Conservation (phyloP, 1,140 invertebrate genomes). For the Musca domestica region DNA sequence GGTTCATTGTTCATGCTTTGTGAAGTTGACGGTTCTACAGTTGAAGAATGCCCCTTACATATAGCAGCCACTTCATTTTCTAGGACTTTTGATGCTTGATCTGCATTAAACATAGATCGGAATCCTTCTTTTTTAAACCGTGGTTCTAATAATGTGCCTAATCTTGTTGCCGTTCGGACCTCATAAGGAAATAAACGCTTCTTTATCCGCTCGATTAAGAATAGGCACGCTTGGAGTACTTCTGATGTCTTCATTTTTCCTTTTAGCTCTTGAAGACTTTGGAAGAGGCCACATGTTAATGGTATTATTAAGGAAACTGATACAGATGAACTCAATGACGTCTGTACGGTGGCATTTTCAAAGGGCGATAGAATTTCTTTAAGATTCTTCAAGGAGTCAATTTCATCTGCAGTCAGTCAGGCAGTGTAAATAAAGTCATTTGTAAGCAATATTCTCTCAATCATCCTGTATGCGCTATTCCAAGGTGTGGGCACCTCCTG, state of each 20-base stretch:
- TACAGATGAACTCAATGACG: not conserved
- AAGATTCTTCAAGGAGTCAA: not conserved
- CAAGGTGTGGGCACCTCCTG: not conserved
- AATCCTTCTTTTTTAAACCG: too few species aligned
- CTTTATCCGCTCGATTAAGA: conserved; percentile 2
- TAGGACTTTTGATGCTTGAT: too few species aligned
- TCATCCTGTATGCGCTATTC: not conserved
- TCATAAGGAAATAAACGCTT: conserved; percentile 1
- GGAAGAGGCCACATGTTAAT: not conserved
- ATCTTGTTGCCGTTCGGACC: not conserved
- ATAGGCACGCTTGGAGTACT: not conserved
- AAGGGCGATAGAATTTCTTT: not conserved
- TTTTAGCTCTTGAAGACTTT: not conserved
- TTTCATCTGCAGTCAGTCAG: not conserved
- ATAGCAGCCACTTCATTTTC: too few species aligned
- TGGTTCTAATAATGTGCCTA: too few species aligned
- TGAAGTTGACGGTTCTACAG: too few species aligned
- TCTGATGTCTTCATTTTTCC: not conserved
- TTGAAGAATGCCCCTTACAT: too few species aligned
- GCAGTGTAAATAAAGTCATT: not conserved
- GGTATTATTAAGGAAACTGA: not conserved
- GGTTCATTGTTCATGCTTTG: too few species aligned
- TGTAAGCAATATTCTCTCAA: too few species aligned
- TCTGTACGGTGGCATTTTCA: not conserved
- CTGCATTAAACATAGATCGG: too few species aligned